phyloP scores from a whole-genome alignment of 2,797 vertebrate species.

The Rhyacichthys aspro region DNA sequence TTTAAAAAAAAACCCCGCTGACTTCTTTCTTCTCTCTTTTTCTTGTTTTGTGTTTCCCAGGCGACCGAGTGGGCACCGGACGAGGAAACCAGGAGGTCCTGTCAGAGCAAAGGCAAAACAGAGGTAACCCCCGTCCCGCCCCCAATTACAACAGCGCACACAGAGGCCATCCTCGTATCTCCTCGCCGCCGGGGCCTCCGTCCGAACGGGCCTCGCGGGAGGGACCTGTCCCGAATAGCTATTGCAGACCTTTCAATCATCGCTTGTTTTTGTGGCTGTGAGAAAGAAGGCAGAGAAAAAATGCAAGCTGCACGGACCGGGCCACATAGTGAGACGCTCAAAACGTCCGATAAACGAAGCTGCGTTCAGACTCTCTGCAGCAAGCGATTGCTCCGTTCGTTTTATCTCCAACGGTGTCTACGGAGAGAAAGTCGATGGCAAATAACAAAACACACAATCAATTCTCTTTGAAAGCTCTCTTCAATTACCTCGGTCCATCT shows the following conservation, averaged over 20 bases:
- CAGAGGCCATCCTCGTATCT: slow-evolving; percentile 52
- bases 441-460: slow-evolving; percentile 45
- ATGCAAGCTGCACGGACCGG: neutral
- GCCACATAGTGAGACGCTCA: slow-evolving; percentile 28
- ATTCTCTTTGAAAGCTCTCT: slow-evolving; percentile 39
- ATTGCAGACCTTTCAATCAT: slow-evolving; percentile 59
- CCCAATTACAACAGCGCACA: slow-evolving; percentile 53
- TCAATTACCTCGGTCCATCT: slow-evolving; percentile 35
- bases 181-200: slow-evolving; percentile 31
- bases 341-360: slow-evolving; percentile 31
- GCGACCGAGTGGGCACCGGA: slow-evolving; percentile 95
- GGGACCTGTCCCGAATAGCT: slow-evolving; percentile 22
- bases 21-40: slow-evolving; percentile 44
- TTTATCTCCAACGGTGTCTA: slow-evolving; percentile 28
- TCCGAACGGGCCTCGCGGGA: slow-evolving; percentile 44
- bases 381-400: slow-evolving; percentile 46
- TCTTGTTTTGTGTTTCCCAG: slow-evolving; percentile 81
- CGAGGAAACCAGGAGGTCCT: slow-evolving; percentile 95
- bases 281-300: slow-evolving; percentile 19
- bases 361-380: slow-evolving; percentile 34
- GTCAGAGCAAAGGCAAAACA: slow-evolving; percentile 99
- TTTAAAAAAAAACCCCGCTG: slow-evolving; percentile 35
- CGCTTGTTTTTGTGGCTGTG: slow-evolving; percentile 33
- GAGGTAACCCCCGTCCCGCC: slow-evolving; percentile 81
- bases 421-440: slow-evolving; percentile 16